phyloP scores from a whole-genome alignment of 2,797 vertebrate species.

The Chanos chanos region DNA sequence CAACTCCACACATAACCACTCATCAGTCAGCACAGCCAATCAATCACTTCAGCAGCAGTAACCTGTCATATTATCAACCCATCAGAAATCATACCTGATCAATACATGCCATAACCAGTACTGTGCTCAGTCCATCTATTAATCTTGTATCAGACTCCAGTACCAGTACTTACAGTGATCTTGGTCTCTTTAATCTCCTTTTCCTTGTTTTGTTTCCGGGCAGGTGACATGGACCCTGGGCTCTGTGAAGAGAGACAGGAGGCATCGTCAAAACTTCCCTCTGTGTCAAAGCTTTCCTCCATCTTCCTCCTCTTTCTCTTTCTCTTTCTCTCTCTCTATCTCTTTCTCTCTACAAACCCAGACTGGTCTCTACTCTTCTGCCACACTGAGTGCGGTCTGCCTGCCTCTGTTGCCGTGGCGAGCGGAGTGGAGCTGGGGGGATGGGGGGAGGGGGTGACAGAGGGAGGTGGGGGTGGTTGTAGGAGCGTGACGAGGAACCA shows the following conservation, averaged over 20 bases:
- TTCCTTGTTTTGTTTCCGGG: conserved; percentile 84
- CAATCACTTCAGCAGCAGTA: too few species aligned
- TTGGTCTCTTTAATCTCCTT: conserved; percentile 86
- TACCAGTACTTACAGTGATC: conserved; percentile 77
- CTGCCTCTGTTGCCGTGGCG: conserved; percentile 47
- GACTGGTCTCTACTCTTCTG: neutral
- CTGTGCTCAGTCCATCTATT: too few species aligned
- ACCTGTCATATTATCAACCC: too few species aligned
- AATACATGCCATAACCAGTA: too few species aligned
- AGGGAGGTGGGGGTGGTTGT: conserved; percentile 21
- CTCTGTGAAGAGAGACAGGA: conserved; percentile 83
- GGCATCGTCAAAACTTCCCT: conserved; percentile 84
- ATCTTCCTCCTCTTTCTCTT: conserved; percentile 54
- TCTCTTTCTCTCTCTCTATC: conserved; percentile 10
- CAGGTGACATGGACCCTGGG: conserved; percentile 83
- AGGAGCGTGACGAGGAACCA: conserved; percentile 52
- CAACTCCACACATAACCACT: too few species aligned
- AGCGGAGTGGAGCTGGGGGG: conserved; percentile 52
- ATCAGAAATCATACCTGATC: too few species aligned
- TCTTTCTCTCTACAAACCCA: conserved; percentile 38
- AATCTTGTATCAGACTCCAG: too few species aligned
- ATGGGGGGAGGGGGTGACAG: conserved; percentile 33
- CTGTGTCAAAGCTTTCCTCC: conserved; percentile 80
- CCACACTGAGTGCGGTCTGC: conserved; percentile 43
- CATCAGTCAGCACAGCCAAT: too few species aligned